Conservation (phyloP, 2,888 invertebrate genomes). For the Ptychoptera contaminata region DNA sequence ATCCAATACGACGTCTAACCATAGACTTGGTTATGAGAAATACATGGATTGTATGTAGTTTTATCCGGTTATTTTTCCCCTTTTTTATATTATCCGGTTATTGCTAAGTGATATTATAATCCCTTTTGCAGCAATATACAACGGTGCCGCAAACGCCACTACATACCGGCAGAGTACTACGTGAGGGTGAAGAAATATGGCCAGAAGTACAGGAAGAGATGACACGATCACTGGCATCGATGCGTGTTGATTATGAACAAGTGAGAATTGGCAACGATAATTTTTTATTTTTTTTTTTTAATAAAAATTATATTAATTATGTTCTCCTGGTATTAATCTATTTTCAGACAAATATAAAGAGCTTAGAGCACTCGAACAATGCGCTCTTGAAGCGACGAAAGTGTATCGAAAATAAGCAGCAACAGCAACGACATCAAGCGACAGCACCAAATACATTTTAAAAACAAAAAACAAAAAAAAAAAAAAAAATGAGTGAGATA, state of each 20-base stretch:
- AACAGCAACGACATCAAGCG: too few species aligned
- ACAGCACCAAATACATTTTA: not conserved
- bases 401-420: slow-evolving; percentile 22
- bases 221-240: slow-evolving; percentile 92
- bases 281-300: too few species aligned
- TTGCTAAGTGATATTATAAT: not conserved
- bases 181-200: slow-evolving; percentile 88
- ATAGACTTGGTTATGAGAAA: slow-evolving; percentile 84
- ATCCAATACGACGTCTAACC: slow-evolving; percentile 74
- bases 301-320: too few species aligned
- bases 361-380: slow-evolving; percentile 84
- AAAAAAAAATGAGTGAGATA: too few species aligned
- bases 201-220: slow-evolving; percentile 98
- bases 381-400: slow-evolving; percentile 69
- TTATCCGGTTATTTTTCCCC: too few species aligned
- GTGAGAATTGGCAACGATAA: slow-evolving; percentile 24
- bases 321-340: too few species aligned
- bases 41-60: slow-evolving; percentile 69
- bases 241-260: slow-evolving; percentile 96
- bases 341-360: slow-evolving; percentile 74
- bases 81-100: not conserved
- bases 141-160: slow-evolving; percentile 91
- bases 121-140: slow-evolving; percentile 36
- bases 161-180: slow-evolving; percentile 74
- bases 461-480: too few species aligned